These are phyloP conservation scores for Alces alces DNA, from an alignment of 2,113 vertebrate genomes.

Conservation along the genomic window DNA sequence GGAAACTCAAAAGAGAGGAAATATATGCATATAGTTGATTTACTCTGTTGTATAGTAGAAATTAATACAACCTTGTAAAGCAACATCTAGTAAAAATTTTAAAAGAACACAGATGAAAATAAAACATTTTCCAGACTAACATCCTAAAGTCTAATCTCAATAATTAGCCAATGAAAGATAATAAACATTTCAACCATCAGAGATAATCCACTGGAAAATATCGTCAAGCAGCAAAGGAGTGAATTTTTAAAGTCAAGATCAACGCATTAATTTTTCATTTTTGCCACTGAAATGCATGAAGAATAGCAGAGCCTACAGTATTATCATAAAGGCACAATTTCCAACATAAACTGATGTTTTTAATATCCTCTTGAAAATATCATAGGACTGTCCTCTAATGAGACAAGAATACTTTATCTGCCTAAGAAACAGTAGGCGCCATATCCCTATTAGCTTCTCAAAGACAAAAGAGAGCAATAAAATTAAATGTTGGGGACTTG, in stretches of 20 bases:
- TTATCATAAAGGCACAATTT: neutral
- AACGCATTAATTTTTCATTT: neutral
- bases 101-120: neutral
- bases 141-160: neutral
- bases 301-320: neutral
- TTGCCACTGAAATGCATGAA: neutral
- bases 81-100: neutral
- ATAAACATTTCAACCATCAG: neutral
- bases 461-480: neutral
- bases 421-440: neutral
- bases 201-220: neutral
- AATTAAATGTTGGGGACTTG: neutral
- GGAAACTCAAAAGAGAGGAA: neutral
- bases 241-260: neutral
- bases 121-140: neutral
- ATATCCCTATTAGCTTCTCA: neutral
- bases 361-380: neutral
- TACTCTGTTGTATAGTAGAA: neutral
- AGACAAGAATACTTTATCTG: neutral
- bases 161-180: neutral
- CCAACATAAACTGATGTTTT: neutral
- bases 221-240: neutral
- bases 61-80: neutral
- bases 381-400: neutral
- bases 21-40: neutral